These are phyloP conservation scores for Drosophila guanche DNA, from an alignment of 1,140 invertebrate species.

Conservation along the genomic window DNA sequence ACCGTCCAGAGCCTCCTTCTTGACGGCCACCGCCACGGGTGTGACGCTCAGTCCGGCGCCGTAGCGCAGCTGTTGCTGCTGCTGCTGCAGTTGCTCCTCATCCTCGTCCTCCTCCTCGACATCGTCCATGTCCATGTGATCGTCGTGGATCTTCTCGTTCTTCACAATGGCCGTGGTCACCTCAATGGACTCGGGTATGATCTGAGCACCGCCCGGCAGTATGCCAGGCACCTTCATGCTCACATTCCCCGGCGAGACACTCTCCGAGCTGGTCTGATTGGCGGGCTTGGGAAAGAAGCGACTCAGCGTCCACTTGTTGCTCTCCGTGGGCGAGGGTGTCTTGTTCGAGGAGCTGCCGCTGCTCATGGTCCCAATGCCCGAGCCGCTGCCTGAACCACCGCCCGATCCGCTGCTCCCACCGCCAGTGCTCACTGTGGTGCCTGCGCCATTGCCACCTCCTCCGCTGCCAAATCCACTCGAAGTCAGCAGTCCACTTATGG, in stretches of 20 bases:
- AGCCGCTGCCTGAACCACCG: constrained; percentile 35
- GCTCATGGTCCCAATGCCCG: constrained; percentile 46
- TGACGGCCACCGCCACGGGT: constrained; percentile 54
- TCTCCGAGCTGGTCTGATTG: constrained; percentile 59
- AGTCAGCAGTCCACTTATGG: constrained; percentile 60
- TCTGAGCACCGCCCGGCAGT: constrained; percentile 73
- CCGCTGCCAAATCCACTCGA: constrained; percentile 55
- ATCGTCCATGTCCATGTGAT: constrained; percentile 60
- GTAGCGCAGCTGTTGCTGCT: constrained; percentile 58
- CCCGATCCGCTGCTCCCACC: constrained; percentile 10
- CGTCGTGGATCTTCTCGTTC: constrained; percentile 67
- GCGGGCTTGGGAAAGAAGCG: constrained; percentile 73
- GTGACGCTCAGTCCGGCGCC: constrained; percentile 59
- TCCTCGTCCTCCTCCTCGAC: constrained; percentile 56
- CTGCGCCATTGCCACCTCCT: constrained; percentile 1
- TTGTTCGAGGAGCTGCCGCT: constrained; percentile 77
- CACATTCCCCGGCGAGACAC: constrained; percentile 62
- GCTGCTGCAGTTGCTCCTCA: constrained; percentile 28
- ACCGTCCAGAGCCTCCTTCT: constrained; percentile 54
- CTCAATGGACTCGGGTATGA: constrained; percentile 78
- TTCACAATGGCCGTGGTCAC: constrained; percentile 74
- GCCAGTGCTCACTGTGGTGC: constrained; percentile 10
- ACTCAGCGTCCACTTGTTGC: constrained; percentile 72
- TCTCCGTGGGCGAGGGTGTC: constrained; percentile 77
- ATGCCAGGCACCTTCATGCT: constrained; percentile 75